Percentiles rank a stretch among this genome's conserved stretches.
These are phyloP conservation scores for Dicentrarchus labrax DNA, from an alignment of 2,113 vertebrate genomes.

Conservation along the genomic window DNA sequence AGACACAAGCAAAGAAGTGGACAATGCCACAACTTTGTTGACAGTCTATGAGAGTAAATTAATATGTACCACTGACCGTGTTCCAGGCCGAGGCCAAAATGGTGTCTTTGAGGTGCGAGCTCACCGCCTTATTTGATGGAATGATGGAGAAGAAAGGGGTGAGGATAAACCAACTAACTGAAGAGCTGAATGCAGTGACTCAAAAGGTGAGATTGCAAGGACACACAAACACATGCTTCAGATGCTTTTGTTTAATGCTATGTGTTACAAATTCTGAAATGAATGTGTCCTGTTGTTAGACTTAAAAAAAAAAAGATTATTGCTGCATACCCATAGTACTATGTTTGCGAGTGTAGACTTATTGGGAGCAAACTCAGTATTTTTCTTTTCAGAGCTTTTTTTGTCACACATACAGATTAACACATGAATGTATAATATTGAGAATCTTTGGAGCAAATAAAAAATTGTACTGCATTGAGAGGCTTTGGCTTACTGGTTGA, in stretches of 20 bases:
- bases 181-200: constrained; percentile 26
- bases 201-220: constrained; percentile 22
- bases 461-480: constrained; percentile 36
- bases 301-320: too few species aligned
- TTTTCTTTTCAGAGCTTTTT: too few species aligned
- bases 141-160: constrained; percentile 31
- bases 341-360: too few species aligned
- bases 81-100: constrained; percentile 52
- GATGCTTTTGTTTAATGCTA: not conserved
- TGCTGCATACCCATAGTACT: too few species aligned
- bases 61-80: constrained; percentile 13
- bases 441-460: constrained; percentile 40
- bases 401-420: not conserved
- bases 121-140: not conserved
- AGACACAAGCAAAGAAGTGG: not conserved
- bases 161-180: constrained; percentile 11
- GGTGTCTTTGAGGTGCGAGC: constrained; percentile 39
- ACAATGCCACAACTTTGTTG: not conserved
- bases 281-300: not conserved
- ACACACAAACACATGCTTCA: not conserved
- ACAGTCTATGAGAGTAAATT: not conserved
- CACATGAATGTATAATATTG: constrained; percentile 2
- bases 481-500: constrained; percentile 49
- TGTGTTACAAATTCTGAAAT: not conserved
- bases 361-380: too few species aligned